These are phyloP conservation scores for Hyperopisus bebe DNA, from an alignment of 2,113 vertebrate species.

Conservation along the genomic window DNA sequence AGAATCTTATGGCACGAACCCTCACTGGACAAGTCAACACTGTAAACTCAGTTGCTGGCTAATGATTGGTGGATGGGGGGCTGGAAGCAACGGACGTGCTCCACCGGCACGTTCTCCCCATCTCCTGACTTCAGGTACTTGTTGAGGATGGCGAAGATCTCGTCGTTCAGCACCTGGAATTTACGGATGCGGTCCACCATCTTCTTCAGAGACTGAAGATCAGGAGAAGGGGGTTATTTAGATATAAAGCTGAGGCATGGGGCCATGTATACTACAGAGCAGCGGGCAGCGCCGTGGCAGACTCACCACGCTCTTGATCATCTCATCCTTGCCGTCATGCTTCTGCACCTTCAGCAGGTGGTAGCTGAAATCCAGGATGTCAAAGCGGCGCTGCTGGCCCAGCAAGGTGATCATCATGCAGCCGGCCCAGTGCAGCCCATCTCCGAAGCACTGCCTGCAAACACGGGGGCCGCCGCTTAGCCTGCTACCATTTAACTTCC, in stretches of 20 bases:
- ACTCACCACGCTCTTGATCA: conserved; percentile 84
- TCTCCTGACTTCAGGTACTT: conserved; percentile 94
- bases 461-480: not conserved
- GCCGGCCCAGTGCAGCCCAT: conserved; percentile 81
- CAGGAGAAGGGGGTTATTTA: not conserved
- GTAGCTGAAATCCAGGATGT: conserved; percentile 82
- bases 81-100: conserved; percentile 96
- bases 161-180: conserved; percentile 91
- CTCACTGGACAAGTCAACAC: not conserved
- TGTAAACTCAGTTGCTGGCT: conserved; percentile 76
- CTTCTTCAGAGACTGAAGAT: conserved; percentile 86
- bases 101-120: conserved; percentile 88
- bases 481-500: not conserved
- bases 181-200: conserved; percentile 98
- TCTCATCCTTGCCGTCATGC: conserved; percentile 79
- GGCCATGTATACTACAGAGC: too few relatives aligned
- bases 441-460: conserved; percentile 77
- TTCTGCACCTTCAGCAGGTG: conserved; percentile 82
- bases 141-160: conserved; percentile 87
- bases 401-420: conserved; percentile 81
- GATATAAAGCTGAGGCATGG: not conserved
- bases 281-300: not conserved
- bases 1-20: not conserved
- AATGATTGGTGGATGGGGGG: conserved; percentile 96
- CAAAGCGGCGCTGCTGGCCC: conserved; percentile 78